Evolutionary conservation across 2,888 invertebrate genomes (phyloP).

Genomic region (Alcis repandata): DNA sequence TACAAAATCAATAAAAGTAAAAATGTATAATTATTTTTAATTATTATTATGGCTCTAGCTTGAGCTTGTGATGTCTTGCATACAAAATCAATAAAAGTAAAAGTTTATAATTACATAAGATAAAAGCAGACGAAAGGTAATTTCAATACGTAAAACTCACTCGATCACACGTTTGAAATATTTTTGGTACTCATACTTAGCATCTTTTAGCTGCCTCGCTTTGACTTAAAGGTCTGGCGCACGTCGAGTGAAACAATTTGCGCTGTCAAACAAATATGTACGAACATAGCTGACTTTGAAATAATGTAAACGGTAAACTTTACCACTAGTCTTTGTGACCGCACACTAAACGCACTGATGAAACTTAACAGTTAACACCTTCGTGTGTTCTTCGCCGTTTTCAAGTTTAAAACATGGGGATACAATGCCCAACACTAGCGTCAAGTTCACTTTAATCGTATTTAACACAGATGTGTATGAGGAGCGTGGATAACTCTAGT

Average conservation of each 20-base stretch:
- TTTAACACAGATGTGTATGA: slow-evolving; percentile 88
- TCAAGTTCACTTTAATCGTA: slow-evolving; percentile 40
- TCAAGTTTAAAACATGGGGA: not conserved
- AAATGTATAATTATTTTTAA: too few species aligned
- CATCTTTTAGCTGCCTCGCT: slow-evolving; percentile 22
- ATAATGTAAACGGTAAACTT: not conserved
- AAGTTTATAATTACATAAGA: not conserved
- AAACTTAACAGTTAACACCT: not conserved
- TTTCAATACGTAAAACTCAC: not conserved
- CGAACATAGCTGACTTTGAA: not conserved
- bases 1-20: too few species aligned
- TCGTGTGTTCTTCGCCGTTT: not conserved
- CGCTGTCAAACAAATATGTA: not conserved
- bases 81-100: not conserved
- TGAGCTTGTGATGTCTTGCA: too few species aligned
- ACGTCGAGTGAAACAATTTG: not conserved
- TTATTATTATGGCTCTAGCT: too few species aligned
- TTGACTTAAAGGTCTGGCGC: slow-evolving; percentile 4
- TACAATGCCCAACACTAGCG: too few species aligned
- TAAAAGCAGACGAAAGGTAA: not conserved
- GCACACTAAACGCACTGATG: too few species aligned
- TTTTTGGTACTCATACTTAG: slow-evolving; percentile 24
- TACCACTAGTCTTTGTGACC: not conserved
- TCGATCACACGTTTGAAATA: not conserved
- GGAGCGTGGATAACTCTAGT: slow-evolving; percentile 95